Base-by-base conservation (phyloP, 2,888 invertebrate genomes). In the Cheilosia urbana region DNA sequence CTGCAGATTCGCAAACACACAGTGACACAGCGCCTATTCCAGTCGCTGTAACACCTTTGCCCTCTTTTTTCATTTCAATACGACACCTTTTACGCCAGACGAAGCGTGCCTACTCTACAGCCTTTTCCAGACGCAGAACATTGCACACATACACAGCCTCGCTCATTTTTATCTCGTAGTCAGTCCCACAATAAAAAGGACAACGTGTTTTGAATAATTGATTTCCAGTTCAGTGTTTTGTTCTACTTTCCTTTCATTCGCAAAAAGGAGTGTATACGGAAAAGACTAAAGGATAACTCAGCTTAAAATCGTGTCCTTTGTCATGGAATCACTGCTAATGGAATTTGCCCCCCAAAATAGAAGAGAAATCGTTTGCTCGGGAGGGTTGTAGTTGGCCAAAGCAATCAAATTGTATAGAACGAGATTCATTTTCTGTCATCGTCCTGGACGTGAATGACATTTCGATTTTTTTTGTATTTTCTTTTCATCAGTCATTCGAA, bases 341-440 rank as follows among this genome's bases (percentile, higher is more conserved):
- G 84, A 84, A 84, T 84, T 80, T 84, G 51, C 58, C 40, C 69
- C 58, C 62, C 2, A 30, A 19, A 71, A 34, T 15, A 47, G 37
- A 42, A 68, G 34, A 60, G 51, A 51, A 27, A 13, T 17, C 63
- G 51, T 51, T 24, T 19, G 27, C 62, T 45, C 30, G 1, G 24
- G 19, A 7, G 62, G 21, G 37, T 57, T 53, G 58, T 76, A 73
- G 78, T 65, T 73, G 75, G 75, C 53, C 51, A 75, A 83, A 84
- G 79, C 79, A 80, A 84, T 80, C 75, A 75, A 80, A 75, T 80
- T 76, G 79, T 63, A 37, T 37, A 75, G 71, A 84, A 75, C 75
- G 75, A 75, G 84, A 84, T 80, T 84, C 84, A 84, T 84, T 80
- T 84, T 79, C 84, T 80, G 80, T 84, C 84, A 84, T 84, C 84